Evolutionary conservation across 2,113 vertebrate genomes (phyloP).

Genomic region (Pipa parva): DNA sequence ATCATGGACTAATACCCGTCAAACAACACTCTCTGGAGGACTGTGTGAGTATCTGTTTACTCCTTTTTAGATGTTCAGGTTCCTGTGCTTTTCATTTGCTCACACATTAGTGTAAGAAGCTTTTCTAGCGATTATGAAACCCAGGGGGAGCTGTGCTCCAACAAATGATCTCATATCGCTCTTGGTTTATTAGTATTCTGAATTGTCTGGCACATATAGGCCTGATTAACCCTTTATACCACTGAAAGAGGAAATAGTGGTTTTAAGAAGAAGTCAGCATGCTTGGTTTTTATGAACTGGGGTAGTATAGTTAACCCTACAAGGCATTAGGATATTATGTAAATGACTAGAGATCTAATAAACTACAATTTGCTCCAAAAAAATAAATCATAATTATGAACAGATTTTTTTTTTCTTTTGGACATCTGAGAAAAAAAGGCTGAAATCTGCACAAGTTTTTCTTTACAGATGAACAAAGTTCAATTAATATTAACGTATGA

Average conservation of each 20-base stretch:
- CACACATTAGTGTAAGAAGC: not conserved
- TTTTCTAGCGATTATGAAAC: not conserved
- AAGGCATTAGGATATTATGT: not conserved
- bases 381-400: not conserved
- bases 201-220: not conserved
- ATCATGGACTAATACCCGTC: not conserved
- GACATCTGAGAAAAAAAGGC: not conserved
- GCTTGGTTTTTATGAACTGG: not conserved
- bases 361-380: not conserved
- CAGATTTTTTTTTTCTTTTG: not conserved
- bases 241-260: not conserved
- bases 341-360: not conserved
- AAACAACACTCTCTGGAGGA: not conserved
- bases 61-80: not conserved
- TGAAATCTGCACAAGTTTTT: not conserved
- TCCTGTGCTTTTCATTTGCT: not conserved
- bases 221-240: constrained; percentile 4
- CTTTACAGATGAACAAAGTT: not conserved
- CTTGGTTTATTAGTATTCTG: not conserved
- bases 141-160: constrained; percentile 35
- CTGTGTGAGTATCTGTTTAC: not conserved
- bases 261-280: not conserved
- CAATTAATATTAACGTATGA: not conserved
- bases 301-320: not conserved
- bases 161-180: constrained; percentile 4